A percentile compares a stretch with the other conserved stretches of the same genome.
Conservation (phyloP, 2,797 vertebrate species). For the Distichodus sexfasciatus region DNA sequence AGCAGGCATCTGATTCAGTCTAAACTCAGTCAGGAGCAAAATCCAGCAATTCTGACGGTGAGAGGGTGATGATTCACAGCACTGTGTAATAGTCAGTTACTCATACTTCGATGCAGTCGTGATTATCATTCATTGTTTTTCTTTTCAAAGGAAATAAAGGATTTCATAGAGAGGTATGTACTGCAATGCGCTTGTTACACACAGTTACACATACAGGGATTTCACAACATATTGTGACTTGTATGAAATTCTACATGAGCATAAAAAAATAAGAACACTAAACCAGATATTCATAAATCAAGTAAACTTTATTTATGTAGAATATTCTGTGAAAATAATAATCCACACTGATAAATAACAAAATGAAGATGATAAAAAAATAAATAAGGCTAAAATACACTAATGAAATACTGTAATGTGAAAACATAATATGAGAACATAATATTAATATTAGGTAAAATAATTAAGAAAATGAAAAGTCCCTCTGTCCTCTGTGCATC, state of each 20-base stretch:
- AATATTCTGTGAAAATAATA: too few species aligned
- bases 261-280: not conserved
- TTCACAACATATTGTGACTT: not conserved
- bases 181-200: not conserved
- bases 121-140: constrained; percentile 39
- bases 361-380: too few species aligned
- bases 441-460: too few species aligned
- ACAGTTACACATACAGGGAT: not conserved
- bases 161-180: constrained; percentile 71
- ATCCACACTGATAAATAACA: too few species aligned
- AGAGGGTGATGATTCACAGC: too few species aligned
- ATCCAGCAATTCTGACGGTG: constrained; percentile 69
- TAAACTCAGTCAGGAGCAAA: constrained; percentile 67
- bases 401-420: too few species aligned
- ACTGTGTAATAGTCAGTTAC: too few species aligned
- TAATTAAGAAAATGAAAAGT: too few species aligned
- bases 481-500: not conserved
- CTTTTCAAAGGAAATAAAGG: constrained; percentile 69
- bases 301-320: too few species aligned
- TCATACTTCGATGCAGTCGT: too few species aligned
- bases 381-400: too few species aligned
- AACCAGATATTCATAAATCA: not conserved
- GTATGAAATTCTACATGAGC: not conserved
- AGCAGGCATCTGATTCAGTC: constrained; percentile 51
- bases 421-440: too few species aligned